Conservation (phyloP, 2,888 invertebrate genomes). For the Epistrophella euchroma region DNA sequence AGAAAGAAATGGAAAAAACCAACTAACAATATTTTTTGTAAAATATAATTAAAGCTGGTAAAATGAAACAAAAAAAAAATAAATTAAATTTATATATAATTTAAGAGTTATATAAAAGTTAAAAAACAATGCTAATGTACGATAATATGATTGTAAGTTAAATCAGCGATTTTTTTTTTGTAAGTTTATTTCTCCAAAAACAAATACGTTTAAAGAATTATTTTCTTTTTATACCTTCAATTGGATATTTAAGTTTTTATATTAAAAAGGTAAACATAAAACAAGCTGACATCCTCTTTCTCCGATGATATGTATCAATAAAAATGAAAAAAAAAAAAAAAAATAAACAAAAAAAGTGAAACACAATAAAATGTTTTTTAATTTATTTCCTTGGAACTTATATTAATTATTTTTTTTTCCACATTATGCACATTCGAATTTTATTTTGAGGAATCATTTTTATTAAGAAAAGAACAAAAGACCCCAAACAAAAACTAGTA, state of each 20-base stretch:
- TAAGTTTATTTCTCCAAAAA: conserved; percentile 59
- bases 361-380: conserved; percentile 54
- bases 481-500: conserved; percentile 50
- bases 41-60: conserved; percentile 74
- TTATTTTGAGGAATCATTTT: conserved; percentile 23
- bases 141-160: conserved; percentile 69
- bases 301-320: conserved; percentile 62
- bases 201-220: conserved; percentile 37
- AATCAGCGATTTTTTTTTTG: conserved; percentile 57
- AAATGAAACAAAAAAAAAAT: conserved; percentile 48
- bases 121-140: conserved; percentile 68
- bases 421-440: conserved; percentile 23
- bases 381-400: conserved; percentile 30
- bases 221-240: conserved; percentile 67
- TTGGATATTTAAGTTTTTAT: conserved; percentile 64
- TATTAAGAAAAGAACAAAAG: conserved; percentile 31
- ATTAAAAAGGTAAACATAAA: conserved; percentile 36
- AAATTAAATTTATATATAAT: conserved; percentile 49
- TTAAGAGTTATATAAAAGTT: conserved; percentile 47
- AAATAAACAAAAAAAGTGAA: conserved; percentile 52
- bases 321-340: conserved; percentile 39
- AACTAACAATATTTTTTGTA: conserved; percentile 75
- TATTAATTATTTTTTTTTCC: conserved; percentile 34
- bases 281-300: conserved; percentile 61
- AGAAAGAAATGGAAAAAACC: conserved; percentile 71